Evolutionary conservation across 2,888 invertebrate species (phyloP).

Genomic region (Clepsis dumicolana): DNA sequence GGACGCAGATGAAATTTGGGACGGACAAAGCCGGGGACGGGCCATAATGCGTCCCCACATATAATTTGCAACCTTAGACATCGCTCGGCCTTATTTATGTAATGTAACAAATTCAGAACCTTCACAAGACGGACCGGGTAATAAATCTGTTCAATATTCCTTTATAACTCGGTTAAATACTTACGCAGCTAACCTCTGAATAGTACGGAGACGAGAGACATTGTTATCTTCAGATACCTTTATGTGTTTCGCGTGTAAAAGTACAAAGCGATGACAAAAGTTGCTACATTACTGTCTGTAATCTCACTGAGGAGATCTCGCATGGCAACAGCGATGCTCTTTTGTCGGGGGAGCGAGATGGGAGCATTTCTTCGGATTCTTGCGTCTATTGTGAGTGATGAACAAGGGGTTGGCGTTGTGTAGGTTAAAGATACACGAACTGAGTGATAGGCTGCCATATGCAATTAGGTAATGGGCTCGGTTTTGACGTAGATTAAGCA

Average conservation of each 20-base stretch:
- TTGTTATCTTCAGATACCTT: conserved; percentile 29
- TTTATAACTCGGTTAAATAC: conserved; percentile 29
- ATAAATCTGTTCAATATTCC: conserved; percentile 20
- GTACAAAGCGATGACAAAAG: conserved; percentile 35
- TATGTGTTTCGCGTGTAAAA: conserved; percentile 21
- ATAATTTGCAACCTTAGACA: conserved; percentile 64
- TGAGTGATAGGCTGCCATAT: background rate
- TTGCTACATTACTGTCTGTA: conserved; percentile 15
- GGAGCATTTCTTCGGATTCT: conserved; percentile 15
- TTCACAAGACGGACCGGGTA: conserved; percentile 20
- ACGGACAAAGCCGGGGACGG: conserved; percentile 22
- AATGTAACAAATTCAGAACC: conserved; percentile 23
- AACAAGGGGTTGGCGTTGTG: background rate
- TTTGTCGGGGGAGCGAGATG: conserved; percentile 29
- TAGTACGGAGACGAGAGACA: conserved; percentile 12
- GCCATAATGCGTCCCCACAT: conserved; percentile 48
- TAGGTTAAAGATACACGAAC: background rate
- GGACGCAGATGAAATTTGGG: conserved; percentile 63
- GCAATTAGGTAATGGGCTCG: background rate
- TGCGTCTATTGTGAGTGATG: conserved; percentile 3
- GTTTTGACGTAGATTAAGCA: background rate
- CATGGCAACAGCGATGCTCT: conserved; percentile 20
- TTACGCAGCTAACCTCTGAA: conserved; percentile 10
- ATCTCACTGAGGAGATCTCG: conserved; percentile 15
- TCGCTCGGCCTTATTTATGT: conserved; percentile 44